Evolutionary conservation across 1,140 invertebrate genomes (phyloP), one percentile per base, ranked within the genome.

Genomic region (Lepidurus arcticus): DNA sequence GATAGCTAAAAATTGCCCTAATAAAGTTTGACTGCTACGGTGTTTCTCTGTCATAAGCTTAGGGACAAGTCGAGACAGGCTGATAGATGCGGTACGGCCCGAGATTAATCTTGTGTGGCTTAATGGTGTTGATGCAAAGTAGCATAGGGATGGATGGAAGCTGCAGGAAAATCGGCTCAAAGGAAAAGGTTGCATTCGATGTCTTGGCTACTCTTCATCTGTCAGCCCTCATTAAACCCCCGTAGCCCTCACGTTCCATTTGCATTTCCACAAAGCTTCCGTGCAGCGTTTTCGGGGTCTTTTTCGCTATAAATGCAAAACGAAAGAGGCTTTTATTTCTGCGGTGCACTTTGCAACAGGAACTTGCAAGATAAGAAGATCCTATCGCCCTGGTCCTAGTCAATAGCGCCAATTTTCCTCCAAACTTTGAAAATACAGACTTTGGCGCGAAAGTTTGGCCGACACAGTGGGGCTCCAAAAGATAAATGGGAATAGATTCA

Each of bases 241-340:
- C 53, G 53, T 16, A 13, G 53, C 16, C 53, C 21, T 21, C 53
- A 7, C 5, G 13, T 65, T 65, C 21, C 53, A 65, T 65, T 65
- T 65, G 53, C 53, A 65, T 65, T 47, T 21, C 53, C 53, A 7
- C 53, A 65, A 13, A 65, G 53, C 53, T 65, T 65, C 53, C 21
- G 53, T 65, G 53, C 16, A 65, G 21, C 53, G 53, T 65, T 65
- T 65, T 65, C 1, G 9, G 53, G 21, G 21, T 65, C 53, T n/a
- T 65, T 13, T 65, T 65, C 53, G 53, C 13, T 65, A 65, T 65
- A 65, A 65, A 65, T 65, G 53, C 53, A 65, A 65, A 47, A 65
- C 53, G 16, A 65, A 3, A 34, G 34, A 21, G 21, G n/a, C 53
- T 65, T 65, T 65, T 65, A 1, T 65, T 16, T 21, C 16, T 11